A percentile compares a stretch with the other conserved stretches of the same genome.
phyloP scores from a whole-genome alignment of 2,113 vertebrate genomes.

The Centropus unirufus region DNA sequence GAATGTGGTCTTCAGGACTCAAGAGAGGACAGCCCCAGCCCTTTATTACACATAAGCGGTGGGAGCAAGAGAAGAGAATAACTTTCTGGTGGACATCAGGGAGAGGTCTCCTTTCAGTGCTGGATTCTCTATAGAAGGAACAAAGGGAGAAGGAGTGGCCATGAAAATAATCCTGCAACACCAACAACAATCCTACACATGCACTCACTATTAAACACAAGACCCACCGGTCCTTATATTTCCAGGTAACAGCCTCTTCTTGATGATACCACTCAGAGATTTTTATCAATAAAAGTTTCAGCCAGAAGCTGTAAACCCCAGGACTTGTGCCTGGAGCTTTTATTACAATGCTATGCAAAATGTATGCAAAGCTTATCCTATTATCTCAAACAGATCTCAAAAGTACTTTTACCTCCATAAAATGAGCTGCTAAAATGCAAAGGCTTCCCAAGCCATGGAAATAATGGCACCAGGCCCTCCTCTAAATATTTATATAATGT shows the following conservation, averaged over 20 bases:
- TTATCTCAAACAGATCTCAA: conserved; percentile 27
- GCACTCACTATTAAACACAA: neutral
- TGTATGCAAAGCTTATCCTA: neutral
- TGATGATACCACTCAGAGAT: neutral
- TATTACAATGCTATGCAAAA: neutral
- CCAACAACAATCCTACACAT: neutral
- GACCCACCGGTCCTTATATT: neutral
- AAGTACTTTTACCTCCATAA: conserved; percentile 29
- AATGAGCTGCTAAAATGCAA: conserved; percentile 27
- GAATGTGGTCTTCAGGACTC: neutral
- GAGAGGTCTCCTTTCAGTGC: neutral
- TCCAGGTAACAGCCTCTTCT: neutral
- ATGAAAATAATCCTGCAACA: neutral
- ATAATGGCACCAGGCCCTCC: conserved; percentile 21
- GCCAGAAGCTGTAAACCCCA: neutral
- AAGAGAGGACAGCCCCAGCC: neutral
- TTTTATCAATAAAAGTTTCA: neutral
- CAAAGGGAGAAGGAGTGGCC: neutral
- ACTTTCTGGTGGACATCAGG: neutral
- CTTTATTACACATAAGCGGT: neutral
- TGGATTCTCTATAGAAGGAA: neutral
- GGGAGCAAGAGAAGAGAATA: neutral
- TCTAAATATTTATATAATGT: conserved; percentile 60
- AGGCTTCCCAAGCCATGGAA: conserved; percentile 41
- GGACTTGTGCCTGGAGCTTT: neutral